phyloP scores from a whole-genome alignment of 2,888 invertebrate species.

The Melinaea menophilus region DNA sequence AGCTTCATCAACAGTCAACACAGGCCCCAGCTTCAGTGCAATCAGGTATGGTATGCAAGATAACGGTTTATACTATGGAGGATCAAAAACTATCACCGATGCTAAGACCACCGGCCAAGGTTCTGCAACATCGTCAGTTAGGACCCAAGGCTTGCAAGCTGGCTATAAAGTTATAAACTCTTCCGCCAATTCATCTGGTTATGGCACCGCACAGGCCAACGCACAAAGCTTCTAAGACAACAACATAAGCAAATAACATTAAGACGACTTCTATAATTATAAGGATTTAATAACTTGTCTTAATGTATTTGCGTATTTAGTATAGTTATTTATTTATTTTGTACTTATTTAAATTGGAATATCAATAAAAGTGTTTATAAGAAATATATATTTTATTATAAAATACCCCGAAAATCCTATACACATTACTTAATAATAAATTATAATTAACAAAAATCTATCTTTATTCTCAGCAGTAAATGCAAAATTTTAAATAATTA shows the following conservation, averaged over 20 bases:
- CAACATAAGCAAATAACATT: conserved; percentile 53
- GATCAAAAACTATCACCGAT: conserved; percentile 46
- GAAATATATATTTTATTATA: conserved; percentile 3
- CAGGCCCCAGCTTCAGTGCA: conserved; percentile 14
- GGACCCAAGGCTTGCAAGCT: conserved; percentile 47
- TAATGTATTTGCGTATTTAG: conserved; percentile 59
- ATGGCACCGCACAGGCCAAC: conserved; percentile 56
- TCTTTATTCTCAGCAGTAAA: too few relatives aligned
- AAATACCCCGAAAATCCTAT: background rate
- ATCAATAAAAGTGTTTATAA: conserved; percentile 19
- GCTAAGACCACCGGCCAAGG: conserved; percentile 52
- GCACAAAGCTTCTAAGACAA: conserved; percentile 47
- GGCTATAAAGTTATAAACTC: conserved; percentile 55
- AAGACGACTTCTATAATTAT: conserved; percentile 58
- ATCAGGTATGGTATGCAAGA: background rate
- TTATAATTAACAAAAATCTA: too few relatives aligned
- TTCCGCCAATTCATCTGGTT: conserved; percentile 48
- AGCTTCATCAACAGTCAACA: conserved; percentile 39
- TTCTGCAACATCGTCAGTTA: conserved; percentile 53
- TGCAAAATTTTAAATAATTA: too few relatives aligned
- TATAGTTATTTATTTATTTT: conserved; percentile 41
- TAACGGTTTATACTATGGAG: conserved; percentile 29
- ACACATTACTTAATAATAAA: too few relatives aligned
- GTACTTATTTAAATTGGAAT: conserved; percentile 19
- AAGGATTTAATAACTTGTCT: conserved; percentile 58